phyloP scores from a whole-genome alignment of 2,888 invertebrate species.

The Oscheius sp. region DNA sequence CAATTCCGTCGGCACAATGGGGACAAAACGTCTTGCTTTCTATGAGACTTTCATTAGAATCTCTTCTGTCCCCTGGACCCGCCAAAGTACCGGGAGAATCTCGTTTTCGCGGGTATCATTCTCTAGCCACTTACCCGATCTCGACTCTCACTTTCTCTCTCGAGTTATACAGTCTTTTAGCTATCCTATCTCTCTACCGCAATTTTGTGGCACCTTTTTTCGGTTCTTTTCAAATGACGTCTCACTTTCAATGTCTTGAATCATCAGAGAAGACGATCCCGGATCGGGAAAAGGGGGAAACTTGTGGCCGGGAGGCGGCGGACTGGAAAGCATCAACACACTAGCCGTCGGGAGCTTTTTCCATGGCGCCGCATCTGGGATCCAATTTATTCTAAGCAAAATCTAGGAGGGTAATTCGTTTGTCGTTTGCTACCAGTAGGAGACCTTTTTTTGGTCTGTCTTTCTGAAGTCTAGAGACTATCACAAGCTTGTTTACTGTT shows the following conservation, averaged over 20 bases:
- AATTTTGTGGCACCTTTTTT: too few species aligned
- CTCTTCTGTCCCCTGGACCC: background rate
- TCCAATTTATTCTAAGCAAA: conserved; percentile 24
- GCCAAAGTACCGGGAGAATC: too few species aligned
- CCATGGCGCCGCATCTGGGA: conserved; percentile 12
- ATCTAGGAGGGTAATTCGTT: background rate
- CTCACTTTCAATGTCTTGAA: background rate
- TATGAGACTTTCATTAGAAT: conserved; percentile 1
- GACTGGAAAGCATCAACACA: conserved; percentile 37
- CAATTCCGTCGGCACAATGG: conserved; percentile 30
- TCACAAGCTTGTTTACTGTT: too few species aligned
- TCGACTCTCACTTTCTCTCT: background rate
- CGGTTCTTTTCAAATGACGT: too few species aligned
- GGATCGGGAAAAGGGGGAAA: conserved; percentile 12
- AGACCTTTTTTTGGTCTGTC: too few species aligned
- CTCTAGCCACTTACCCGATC: background rate
- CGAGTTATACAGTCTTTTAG: background rate
- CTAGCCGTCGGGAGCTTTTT: conserved; percentile 24
- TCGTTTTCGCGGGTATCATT: too few species aligned
- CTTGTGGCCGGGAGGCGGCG: conserved; percentile 24
- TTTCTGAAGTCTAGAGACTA: too few species aligned
- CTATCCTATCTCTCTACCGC: too few species aligned
- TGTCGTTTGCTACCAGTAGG: too few species aligned
- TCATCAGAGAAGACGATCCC: conserved; percentile 1
- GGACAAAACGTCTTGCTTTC: conserved; percentile 12